Evolutionary conservation across 2,797 vertebrate species (phyloP), one percentile per base, ranked within the genome.

Genomic region (Acridotheres tristis): DNA sequence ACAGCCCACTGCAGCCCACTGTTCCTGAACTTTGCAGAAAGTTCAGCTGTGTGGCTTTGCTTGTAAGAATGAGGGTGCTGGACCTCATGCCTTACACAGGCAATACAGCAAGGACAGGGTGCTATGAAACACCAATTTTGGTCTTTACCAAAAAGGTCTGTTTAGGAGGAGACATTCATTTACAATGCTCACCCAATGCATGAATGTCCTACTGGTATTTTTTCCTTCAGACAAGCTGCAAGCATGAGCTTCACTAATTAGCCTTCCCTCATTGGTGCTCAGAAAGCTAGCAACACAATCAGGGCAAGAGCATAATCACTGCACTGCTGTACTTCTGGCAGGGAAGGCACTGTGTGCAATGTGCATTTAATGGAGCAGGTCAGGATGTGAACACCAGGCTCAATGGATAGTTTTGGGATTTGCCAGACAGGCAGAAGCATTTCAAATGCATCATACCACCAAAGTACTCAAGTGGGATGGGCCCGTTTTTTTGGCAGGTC

Each of bases 261-360:
- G n/a, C 30, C 27, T 34, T 79, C 18, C 36, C 1, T 1, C 14
- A 7, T 10, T 27, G 19, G 19, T 2, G 1, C 29, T 72, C 0
- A 0, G 21, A 38, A 79, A 63, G 36, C 4, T n/a, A n/a, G 45
- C 30, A 54, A 23, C 10, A 67, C 9, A 65, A 29, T 30, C 51
- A 57, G 38, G 38, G 47, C 20, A 77, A 36, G 10, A 89, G 10
- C 34, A 34, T 9, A 40, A 61, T 19, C 38, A 16, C 11, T 0
- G 1, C 27, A 42, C n/a, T 53, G n/a, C 58, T 54, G 40, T 7
- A 9, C 26, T 75, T 63, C 36, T 47, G 54, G 27, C 20, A 23
- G 20, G 36, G 22, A 57, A 66, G 15, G 17, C 18, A 47, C 12
- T 18, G 27, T 5, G 29, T 50, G 38, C 43, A 71, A 45, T 3